Evolutionary conservation across 2,888 invertebrate species (phyloP), one percentile per base, ranked within the genome.

Genomic region (Philaethria dido): DNA sequence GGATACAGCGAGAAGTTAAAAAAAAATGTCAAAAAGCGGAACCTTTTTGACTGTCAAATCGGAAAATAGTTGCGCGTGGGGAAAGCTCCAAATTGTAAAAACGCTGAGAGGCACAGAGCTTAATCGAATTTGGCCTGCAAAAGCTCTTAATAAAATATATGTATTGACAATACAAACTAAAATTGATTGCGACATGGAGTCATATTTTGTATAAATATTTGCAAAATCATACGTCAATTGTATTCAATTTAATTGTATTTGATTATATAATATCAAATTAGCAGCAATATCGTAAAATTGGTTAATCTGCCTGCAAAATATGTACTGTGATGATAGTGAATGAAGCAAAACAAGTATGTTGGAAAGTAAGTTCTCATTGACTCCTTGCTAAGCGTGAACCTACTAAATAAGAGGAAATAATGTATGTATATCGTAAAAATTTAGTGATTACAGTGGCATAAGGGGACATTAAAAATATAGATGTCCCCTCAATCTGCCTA

Each of bases 141-240:
- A 42, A 42, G 22, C 55, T 55, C 39, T 57, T 57, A 20, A 57
- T 57, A 22, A 36, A 57, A 57, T 57, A 42, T 42, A 42, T 22
- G 11, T 3, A 22, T 29, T 52, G 39, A 57, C 22, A 57, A 57
- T 42, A 57, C 11, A 57, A 57, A 57, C 39, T 25, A 57, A 57
- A n/a, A 57, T 57, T 57, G 57, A 42, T 57, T 57, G 57, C 39
- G 5, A 57, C 22, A 4, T 14, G 9, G 42, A 57, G 9, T 57
- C 0, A 22, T 57, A 22, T 25, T 20, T 57, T 22, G n/a, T 57
- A 22, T 57, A 57, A 42, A 57, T 57, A 57, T n/a, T 57, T 57
- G 57, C 11, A 22, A 14, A 22, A 39, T 50, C 3, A n/a, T n/a
- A 50, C 6, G 25, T 16, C n/a, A 50, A 25, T 29, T 48, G 48